Base-by-base conservation (phyloP, 2,113 vertebrate species). In the Tetrao urogallus region DNA sequence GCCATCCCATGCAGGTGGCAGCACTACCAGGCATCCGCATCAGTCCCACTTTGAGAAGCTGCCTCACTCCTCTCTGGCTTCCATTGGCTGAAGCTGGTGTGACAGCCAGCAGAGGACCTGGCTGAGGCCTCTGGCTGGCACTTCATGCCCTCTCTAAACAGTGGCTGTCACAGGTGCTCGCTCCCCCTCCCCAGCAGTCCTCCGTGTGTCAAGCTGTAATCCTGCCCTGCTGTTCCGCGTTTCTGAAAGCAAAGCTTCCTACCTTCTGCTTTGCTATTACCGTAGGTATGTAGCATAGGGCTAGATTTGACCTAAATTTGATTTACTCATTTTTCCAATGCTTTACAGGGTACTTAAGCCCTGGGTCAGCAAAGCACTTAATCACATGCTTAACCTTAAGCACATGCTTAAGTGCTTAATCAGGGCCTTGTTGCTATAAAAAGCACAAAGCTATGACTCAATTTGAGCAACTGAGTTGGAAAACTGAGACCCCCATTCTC, bases 321-420 rank as follows among this genome's bases (percentile, higher is more conserved):
- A 95, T 95, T 94, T 95, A 94, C 94, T 95, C 91, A 78, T 92
- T 94, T 95, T 96, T 88, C 73, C 93, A 91, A 42, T 88, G 90
- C 91, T 91, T 95, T 95, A 94, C 85, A 95, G 88, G 80, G 82
- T 93, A 90, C 93, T 96, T 94, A 95, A 94, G 95, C 91, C 82
- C 43, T 89, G 88, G 96, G 94, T 97, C 96, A 96, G 90, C 76
- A 97, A 94, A 96, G 91, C 91, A 91, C 89, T 94, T 97, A 96
- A 95, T 91, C 93, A 94, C 91, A 76, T 94, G 93, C 88, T 97
- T 96, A 97, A 95, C 95, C 91, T 95, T 94, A 97, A 96, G 96
- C 96, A 96, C 89, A 54, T 78, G 95, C 96, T 95, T 94, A 97
- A 96, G 79, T 94, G 95, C 80, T 97, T 96, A 96, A 94, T 96